These are phyloP conservation scores for Ceyx margarethae DNA, from an alignment of 2,113 vertebrate species.

Conservation along the genomic window DNA sequence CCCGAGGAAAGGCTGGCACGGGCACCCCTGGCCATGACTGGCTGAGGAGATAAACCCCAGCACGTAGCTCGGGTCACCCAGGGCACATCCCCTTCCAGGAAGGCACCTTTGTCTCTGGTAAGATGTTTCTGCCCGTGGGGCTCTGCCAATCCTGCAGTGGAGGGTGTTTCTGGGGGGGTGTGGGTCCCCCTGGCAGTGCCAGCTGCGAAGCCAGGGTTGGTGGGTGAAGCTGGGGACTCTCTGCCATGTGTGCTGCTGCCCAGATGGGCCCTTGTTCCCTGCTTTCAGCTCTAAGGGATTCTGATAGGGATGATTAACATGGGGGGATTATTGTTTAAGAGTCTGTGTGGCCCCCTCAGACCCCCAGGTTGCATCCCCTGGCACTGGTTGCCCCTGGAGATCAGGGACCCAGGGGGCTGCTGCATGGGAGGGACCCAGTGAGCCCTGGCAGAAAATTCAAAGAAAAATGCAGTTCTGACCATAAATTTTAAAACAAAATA, in stretches of 20 bases:
- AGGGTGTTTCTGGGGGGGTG: background rate
- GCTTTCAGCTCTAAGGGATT: background rate
- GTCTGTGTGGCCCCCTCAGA: background rate
- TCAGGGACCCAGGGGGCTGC: rapidly evolving
- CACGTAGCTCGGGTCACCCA: rapidly evolving
- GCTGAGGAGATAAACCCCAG: background rate
- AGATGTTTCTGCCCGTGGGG: rapidly evolving
- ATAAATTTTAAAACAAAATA: background rate
- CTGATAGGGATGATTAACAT: rapidly evolving
- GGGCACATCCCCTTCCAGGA: background rate
- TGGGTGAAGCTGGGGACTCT: background rate
- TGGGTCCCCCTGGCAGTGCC: rapidly evolving
- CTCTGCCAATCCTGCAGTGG: rapidly evolving
- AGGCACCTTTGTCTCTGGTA: background rate
- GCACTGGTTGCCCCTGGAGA: rapidly evolving
- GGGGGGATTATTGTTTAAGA: background rate
- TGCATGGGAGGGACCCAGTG: background rate
- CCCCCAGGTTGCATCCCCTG: rapidly evolving
- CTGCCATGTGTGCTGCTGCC: too few relatives aligned
- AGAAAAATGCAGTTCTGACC: background rate
- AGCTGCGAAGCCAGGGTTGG: rapidly evolving
- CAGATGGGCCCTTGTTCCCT: rapidly evolving
- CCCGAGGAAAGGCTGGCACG: background rate
- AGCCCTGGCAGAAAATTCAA: background rate
- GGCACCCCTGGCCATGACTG: rapidly evolving